Base-by-base conservation (phyloP, 2,888 invertebrate species). In the Hermodice carunculata region DNA sequence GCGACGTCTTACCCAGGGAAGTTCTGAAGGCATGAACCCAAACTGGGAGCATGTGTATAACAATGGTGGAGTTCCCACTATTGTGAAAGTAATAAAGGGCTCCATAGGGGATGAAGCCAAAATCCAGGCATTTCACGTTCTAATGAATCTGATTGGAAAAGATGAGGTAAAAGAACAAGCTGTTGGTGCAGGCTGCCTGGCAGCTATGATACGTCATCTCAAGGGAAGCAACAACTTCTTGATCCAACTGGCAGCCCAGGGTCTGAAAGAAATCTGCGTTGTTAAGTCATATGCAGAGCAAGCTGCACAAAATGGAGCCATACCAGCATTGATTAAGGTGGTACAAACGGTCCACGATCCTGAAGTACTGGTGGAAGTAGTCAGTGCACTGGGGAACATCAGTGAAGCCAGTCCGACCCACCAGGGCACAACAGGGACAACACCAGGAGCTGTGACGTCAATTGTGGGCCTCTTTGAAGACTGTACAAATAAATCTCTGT, bases 391-490 rank as follows among this genome's bases (percentile, higher is more conserved):
- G 0, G 80, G 80, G 6, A 77, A 76, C 56, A 78, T 85, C 37
- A 78, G 80, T 0, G 76, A 76, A 17, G 76, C 74, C 2, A 73
- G 75, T 1, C 22, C 65, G 2, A 70, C 69, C 24, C 78, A 80
- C 48, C 79, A 82, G 53, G 57, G 61, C 29, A 63, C 76, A 8
- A 70, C 83, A 8, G 79, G 80, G 17, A 73, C 61, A 37, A 73
- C 74, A 11, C 74, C 71, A 3, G 76, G 76, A 3, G 73, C 74
- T 1, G 64, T 82, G 3, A 60, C 96, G 19, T 58, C 76, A 8
- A 64, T 84, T 3, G 77, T 81, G 6, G 69, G 54, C 6, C 69
- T 80, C 29, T 81, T 80, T 59, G 78, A 80, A 32, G 75, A 76
- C 58, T 75, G 76, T 54, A 75, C 67, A 37, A 69, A 78, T 54